phyloP scores from a whole-genome alignment of 2,888 invertebrate genomes.

The Spatulosminthurus flaviceps region DNA sequence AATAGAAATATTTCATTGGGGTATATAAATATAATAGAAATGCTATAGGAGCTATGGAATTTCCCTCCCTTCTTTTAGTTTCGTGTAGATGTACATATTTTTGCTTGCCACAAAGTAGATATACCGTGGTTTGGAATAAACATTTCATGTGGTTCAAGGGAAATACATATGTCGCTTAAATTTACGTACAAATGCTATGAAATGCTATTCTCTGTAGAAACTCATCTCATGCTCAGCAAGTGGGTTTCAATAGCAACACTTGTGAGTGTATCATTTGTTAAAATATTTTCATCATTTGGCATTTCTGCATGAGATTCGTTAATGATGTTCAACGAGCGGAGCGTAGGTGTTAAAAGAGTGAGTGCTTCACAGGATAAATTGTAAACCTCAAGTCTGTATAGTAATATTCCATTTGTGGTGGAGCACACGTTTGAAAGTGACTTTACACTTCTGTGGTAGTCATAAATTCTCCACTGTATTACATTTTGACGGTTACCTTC shows the following conservation, averaged over 20 bases:
- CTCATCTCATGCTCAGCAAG: too few relatives aligned
- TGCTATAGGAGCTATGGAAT: too few relatives aligned
- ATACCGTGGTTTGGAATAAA: too few relatives aligned
- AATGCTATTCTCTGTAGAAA: too few relatives aligned
- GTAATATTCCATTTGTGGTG: conserved; percentile 11
- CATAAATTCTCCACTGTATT: background rate
- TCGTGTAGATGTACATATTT: too few relatives aligned
- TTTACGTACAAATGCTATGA: too few relatives aligned
- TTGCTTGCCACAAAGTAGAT: too few relatives aligned
- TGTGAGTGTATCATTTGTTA: background rate
- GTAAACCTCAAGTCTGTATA: conserved; percentile 6
- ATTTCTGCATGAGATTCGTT: conserved; percentile 7
- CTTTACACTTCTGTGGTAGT: conserved; percentile 15
- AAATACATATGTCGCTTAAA: too few relatives aligned
- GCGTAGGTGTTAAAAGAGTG: background rate
- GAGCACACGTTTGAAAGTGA: conserved; percentile 8
- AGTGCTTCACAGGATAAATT: conserved; percentile 1
- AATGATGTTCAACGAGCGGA: background rate
- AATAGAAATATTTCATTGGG: background rate
- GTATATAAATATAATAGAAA: too few relatives aligned
- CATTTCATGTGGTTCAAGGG: too few relatives aligned
- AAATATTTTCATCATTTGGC: conserved; percentile 18
- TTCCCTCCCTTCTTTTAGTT: too few relatives aligned
- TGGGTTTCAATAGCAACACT: too few relatives aligned
- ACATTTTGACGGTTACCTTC: background rate